Conservation (phyloP, 2,888 invertebrate genomes). For the Perdita meconis region DNA sequence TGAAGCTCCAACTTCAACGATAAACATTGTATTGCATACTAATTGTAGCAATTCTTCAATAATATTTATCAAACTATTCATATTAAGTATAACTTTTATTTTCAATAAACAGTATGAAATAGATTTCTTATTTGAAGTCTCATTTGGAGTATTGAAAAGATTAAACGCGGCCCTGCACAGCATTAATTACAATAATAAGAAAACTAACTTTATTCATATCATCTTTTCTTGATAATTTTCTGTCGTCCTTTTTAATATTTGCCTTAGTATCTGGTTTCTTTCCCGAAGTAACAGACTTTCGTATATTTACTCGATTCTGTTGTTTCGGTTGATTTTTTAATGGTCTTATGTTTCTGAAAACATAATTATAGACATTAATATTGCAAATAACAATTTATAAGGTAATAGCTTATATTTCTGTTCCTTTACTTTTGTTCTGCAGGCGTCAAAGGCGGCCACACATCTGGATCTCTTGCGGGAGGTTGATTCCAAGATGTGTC, state of each 20-base stretch:
- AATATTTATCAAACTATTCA: too few species aligned
- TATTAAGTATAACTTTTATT: too few species aligned
- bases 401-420: background rate
- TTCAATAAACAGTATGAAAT: too few species aligned
- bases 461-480: constrained; percentile 89
- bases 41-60: too few species aligned
- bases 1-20: too few species aligned
- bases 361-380: constrained; percentile 23
- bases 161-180: too few species aligned
- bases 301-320: constrained; percentile 78
- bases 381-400: background rate
- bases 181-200: constrained; percentile 9
- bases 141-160: too few species aligned
- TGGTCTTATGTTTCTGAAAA: constrained; percentile 78
- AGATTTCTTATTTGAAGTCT: too few species aligned
- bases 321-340: constrained; percentile 80
- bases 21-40: too few species aligned
- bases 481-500: constrained; percentile 86
- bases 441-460: constrained; percentile 94
- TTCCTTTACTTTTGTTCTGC: constrained; percentile 89
- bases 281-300: constrained; percentile 79
- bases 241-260: constrained; percentile 80
- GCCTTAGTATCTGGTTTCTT: constrained; percentile 83
- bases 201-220: constrained; percentile 77
- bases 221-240: constrained; percentile 85